These are phyloP conservation scores for Gasterosteus aculeatus DNA, from an alignment of 2,113 vertebrate genomes.

Conservation along the genomic window DNA sequence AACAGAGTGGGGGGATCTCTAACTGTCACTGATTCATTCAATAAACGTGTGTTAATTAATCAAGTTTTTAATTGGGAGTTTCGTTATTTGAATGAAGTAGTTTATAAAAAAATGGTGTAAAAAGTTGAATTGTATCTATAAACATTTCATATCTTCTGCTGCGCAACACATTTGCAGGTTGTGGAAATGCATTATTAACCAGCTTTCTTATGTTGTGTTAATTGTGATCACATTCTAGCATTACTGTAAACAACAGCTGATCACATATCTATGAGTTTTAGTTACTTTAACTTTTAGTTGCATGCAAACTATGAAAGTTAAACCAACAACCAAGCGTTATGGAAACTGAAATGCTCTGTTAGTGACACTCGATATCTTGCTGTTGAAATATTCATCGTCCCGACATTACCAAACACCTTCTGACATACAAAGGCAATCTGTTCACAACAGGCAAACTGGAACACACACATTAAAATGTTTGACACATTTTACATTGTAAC, in stretches of 20 bases:
- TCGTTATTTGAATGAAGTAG: background rate
- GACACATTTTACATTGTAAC: slow-evolving; percentile 13
- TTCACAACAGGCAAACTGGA: slow-evolving; percentile 34
- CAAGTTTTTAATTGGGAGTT: background rate
- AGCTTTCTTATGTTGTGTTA: background rate
- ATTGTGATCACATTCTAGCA: background rate
- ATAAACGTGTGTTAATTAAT: background rate
- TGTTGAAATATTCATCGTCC: slow-evolving; percentile 29
- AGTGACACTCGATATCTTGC: background rate
- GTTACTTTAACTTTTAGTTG: background rate
- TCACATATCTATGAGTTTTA: background rate
- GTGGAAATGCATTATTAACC: background rate
- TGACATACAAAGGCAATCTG: background rate
- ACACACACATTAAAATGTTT: background rate
- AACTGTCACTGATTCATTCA: background rate
- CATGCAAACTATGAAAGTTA: background rate
- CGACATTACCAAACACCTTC: background rate
- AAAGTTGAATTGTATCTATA: background rate
- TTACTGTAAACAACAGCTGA: background rate
- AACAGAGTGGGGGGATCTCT: background rate
- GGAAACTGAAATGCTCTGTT: background rate
- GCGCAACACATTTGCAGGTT: background rate
- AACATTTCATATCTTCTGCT: background rate
- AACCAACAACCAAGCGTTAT: background rate
- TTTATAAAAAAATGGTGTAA: background rate